Conservation (phyloP, 1,140 invertebrate species). For the Ditylenchus dipsaci region DNA sequence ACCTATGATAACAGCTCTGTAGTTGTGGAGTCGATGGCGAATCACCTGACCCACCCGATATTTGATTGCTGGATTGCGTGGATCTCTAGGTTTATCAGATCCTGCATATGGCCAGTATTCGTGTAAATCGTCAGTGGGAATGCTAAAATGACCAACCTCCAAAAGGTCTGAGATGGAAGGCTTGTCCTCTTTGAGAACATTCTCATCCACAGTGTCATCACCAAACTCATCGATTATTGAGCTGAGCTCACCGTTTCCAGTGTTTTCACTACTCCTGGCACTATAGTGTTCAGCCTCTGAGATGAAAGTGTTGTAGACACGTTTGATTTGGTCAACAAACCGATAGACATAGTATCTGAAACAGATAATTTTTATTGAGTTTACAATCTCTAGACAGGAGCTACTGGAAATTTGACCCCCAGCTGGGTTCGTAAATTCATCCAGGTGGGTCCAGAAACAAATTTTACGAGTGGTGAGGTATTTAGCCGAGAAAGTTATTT, state of each 20-base stretch:
- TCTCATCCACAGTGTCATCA: constrained; percentile 19
- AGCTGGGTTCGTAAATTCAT: too few relatives aligned
- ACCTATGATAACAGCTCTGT: constrained; percentile 63
- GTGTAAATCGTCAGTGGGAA: not conserved
- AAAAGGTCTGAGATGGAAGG: constrained; percentile 7
- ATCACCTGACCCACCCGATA: constrained; percentile 65
- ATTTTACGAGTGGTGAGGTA: too few relatives aligned
- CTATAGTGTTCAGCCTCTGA: not conserved
- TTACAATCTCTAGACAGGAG: not conserved
- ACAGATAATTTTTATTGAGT: not conserved
- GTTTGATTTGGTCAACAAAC: constrained; percentile 22
- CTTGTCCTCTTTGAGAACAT: constrained; percentile 9
- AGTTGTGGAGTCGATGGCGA: constrained; percentile 61
- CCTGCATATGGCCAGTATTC: not conserved
- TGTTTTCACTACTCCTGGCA: constrained; percentile 4
- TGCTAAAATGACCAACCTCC: constrained; percentile 15
- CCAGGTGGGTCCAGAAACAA: too few relatives aligned
- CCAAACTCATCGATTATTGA: not conserved
- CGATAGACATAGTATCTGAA: not conserved
- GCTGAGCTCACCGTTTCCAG: not conserved
- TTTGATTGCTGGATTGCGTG: constrained; percentile 59
- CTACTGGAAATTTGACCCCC: too few relatives aligned
- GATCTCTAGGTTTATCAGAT: constrained; percentile 29
- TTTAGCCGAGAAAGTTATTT: too few relatives aligned
- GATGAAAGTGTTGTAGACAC: constrained; percentile 12